Evolutionary conservation across 2,888 invertebrate genomes (phyloP).

Genomic region (Camponotus fellah): DNA sequence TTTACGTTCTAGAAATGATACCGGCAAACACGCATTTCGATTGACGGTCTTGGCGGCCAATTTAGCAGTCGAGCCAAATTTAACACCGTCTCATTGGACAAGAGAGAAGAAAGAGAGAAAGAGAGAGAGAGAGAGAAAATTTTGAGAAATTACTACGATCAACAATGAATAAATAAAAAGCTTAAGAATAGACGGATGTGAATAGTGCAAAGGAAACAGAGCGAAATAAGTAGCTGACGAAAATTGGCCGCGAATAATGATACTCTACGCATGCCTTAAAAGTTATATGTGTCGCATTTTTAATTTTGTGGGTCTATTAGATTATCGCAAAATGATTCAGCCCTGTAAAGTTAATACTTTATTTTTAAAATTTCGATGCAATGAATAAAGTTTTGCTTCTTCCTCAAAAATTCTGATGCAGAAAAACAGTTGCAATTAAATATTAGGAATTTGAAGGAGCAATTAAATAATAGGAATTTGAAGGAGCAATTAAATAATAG

Average conservation of each 20-base stretch:
- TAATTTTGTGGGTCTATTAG: neutral
- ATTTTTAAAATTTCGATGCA: neutral
- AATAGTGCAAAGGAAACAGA: constrained; percentile 16
- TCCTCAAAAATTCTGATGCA: neutral
- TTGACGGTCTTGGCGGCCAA: constrained; percentile 70
- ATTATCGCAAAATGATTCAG: neutral
- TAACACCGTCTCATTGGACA: constrained; percentile 51
- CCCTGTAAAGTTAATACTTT: neutral
- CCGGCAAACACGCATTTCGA: constrained; percentile 62
- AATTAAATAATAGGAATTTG: neutral
- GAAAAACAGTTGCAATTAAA: neutral
- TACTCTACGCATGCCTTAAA: constrained; percentile 17
- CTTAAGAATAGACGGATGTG: neutral
- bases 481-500: neutral
- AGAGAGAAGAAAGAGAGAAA: neutral
- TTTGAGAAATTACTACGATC: neutral
- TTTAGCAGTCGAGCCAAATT: constrained; percentile 62
- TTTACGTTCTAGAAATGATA: constrained; percentile 71
- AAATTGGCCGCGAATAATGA: constrained; percentile 38
- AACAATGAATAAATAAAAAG: constrained; percentile 20
- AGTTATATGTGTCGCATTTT: constrained; percentile 23
- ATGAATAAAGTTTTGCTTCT: neutral
- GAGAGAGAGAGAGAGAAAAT: no score
- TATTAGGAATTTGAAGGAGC: neutral
- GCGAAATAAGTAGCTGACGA: constrained; percentile 38